Evolutionary conservation across 2,888 invertebrate genomes (phyloP).

Genomic region (Mesorhabditis spiculigera): DNA sequence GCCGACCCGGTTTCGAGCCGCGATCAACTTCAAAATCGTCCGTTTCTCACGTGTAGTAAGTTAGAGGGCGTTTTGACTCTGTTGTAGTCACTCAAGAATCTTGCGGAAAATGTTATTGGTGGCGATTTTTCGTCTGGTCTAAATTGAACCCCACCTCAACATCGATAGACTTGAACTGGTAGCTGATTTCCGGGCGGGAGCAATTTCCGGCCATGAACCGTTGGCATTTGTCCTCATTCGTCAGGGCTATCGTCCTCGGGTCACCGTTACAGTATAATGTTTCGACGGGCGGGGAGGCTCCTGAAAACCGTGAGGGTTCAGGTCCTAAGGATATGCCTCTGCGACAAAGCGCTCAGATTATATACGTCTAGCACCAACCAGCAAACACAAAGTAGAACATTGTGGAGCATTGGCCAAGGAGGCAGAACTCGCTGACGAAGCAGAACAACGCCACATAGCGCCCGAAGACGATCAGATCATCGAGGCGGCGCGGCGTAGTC

Average conservation of each 20-base stretch:
- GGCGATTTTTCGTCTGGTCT: background rate
- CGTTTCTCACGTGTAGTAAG: too few relatives aligned
- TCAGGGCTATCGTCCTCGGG: slow-evolving; percentile 15
- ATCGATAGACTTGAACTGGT: slow-evolving; percentile 37
- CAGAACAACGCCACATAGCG: slow-evolving; percentile 28
- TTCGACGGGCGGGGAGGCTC: slow-evolving; percentile 24
- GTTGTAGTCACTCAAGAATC: too few relatives aligned
- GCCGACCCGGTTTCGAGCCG: too few relatives aligned
- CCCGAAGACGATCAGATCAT: slow-evolving; percentile 36
- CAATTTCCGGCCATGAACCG: slow-evolving; percentile 20
- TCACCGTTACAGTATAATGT: slow-evolving; percentile 17
- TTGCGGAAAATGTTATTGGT: too few relatives aligned
- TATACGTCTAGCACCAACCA: slow-evolving; percentile 23
- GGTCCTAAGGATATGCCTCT: too few relatives aligned
- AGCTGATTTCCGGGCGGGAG: slow-evolving; percentile 21
- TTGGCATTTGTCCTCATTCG: slow-evolving; percentile 25
- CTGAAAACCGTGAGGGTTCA: slow-evolving; percentile 10
- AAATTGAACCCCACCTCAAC: slow-evolving; percentile 25
- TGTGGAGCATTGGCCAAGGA: slow-evolving; percentile 29
- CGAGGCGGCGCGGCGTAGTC: slow-evolving; percentile 14
- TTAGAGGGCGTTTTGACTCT: too few relatives aligned
- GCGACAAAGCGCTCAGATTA: too few relatives aligned
- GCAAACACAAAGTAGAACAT: slow-evolving; percentile 45
- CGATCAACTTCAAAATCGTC: too few relatives aligned
- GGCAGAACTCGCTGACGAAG: slow-evolving; percentile 31